Percentiles rank a stretch among this genome's conserved stretches.
Evolutionary conservation across 2,888 invertebrate species (phyloP).

Genomic region (Drosophila algonquin): DNA sequence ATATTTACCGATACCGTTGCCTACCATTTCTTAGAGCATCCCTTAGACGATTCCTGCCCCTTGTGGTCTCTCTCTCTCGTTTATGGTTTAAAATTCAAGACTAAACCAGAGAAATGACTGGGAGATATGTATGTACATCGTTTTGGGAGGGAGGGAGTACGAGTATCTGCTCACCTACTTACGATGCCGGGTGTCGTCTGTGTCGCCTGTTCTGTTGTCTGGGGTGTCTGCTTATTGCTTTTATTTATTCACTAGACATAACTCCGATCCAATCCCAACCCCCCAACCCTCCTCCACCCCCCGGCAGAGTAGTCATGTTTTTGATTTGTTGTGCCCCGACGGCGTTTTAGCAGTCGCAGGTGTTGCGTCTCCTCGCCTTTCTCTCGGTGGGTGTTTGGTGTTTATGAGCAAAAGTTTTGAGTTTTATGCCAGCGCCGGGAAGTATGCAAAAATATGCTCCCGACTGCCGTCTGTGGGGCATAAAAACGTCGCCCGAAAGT

Average conservation of each 20-base stretch:
- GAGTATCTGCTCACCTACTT: slow-evolving; percentile 58
- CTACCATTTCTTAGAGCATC: not conserved
- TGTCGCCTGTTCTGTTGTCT: slow-evolving; percentile 34
- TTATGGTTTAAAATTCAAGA: slow-evolving; percentile 28
- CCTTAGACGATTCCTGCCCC: not conserved
- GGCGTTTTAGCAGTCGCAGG: slow-evolving; percentile 60
- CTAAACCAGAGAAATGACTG: slow-evolving; percentile 10
- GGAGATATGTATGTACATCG: not conserved
- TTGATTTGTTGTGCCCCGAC: slow-evolving; percentile 69
- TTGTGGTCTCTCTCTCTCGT: not conserved
- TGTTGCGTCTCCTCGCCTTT: slow-evolving; percentile 49
- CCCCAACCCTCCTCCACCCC: not conserved
- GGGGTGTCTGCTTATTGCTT: slow-evolving; percentile 69
- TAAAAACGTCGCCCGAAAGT: slow-evolving; percentile 60
- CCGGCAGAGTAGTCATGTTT: slow-evolving; percentile 31
- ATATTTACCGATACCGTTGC: no score
- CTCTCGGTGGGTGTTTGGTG: slow-evolving; percentile 55
- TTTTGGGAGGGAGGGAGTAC: slow-evolving; percentile 1
- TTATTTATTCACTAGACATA: slow-evolving; percentile 75
- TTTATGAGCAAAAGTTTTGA: slow-evolving; percentile 73
- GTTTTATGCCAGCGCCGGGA: slow-evolving; percentile 70
- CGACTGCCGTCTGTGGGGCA: slow-evolving; percentile 16
- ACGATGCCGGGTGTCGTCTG: slow-evolving; percentile 49
- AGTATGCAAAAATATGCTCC: slow-evolving; percentile 64
- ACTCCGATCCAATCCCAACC: slow-evolving; percentile 37